Evolutionary conservation across 2,888 invertebrate genomes (phyloP).

Genomic region (Odontothrips loti): DNA sequence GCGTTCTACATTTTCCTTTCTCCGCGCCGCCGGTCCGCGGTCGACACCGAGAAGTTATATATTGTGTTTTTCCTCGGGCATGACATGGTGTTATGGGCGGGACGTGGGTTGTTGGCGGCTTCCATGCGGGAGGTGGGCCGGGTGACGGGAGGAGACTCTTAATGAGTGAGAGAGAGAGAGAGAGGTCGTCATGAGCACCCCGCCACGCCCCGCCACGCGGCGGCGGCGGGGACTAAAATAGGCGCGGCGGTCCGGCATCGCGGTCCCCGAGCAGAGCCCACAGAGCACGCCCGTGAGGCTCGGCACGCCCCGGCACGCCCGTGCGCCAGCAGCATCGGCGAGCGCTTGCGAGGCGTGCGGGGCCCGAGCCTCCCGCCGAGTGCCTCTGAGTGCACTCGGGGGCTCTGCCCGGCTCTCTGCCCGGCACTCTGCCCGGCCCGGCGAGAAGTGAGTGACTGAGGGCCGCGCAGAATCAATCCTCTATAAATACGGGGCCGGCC

Average conservation of each 20-base stretch:
- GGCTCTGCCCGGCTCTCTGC: neutral
- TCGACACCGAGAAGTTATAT: neutral
- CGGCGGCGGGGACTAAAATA: constrained; percentile 1
- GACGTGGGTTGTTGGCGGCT: neutral
- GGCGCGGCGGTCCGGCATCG: neutral
- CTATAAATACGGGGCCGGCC: neutral
- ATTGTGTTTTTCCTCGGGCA: no score
- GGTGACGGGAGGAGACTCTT: neutral
- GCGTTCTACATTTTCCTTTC: neutral
- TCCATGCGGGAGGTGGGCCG: neutral
- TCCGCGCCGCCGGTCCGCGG: neutral
- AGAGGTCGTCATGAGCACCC: neutral
- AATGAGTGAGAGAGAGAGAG: neutral
- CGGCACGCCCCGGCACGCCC: no score
- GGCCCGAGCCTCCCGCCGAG: neutral
- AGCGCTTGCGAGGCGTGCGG: no score
- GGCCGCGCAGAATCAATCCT: neutral
- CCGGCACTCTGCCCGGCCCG: neutral
- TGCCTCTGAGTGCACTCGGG: neutral
- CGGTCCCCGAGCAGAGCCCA: neutral
- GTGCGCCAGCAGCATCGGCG: no score
- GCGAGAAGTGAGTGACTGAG: no score
- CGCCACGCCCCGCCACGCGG: neutral
- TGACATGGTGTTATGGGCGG: neutral
- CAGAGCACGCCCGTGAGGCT: neutral